phyloP scores from a whole-genome alignment of 2,113 vertebrate species.

The Podocnemis expansa region DNA sequence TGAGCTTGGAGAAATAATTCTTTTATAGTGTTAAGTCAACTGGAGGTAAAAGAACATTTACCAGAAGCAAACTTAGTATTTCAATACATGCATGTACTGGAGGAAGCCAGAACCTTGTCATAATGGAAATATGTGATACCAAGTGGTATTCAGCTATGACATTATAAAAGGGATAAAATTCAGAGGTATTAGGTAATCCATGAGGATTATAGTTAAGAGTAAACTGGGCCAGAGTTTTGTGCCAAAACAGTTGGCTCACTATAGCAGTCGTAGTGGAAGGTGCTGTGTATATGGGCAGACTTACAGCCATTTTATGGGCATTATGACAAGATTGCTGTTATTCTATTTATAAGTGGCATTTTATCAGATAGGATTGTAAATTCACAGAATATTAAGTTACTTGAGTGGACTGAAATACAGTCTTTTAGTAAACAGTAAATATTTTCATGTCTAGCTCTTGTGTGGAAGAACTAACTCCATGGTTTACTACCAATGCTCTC shows the following conservation, averaged over 20 bases:
- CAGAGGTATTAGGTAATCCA: conserved; percentile 24
- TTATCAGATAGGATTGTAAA: conserved; percentile 43
- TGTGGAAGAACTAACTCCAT: background rate
- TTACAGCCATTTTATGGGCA: conserved; percentile 26
- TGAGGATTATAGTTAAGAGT: conserved; percentile 26
- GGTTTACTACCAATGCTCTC: background rate
- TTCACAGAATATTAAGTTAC: background rate
- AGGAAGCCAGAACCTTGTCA: conserved; percentile 2
- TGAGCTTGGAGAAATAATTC: background rate
- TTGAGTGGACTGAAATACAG: conserved; percentile 4
- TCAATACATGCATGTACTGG: background rate
- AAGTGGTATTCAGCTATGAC: background rate
- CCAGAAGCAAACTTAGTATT: background rate
- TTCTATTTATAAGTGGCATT: conserved; percentile 40
- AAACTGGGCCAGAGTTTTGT: conserved; percentile 26
- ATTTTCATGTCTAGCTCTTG: conserved; percentile 4
- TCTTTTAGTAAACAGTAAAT: conserved; percentile 33
- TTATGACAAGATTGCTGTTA: conserved; percentile 30
- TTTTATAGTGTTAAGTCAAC: background rate
- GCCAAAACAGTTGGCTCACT: conserved; percentile 25
- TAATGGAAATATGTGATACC: background rate
- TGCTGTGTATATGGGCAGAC: background rate
- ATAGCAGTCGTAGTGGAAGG: background rate
- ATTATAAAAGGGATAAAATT: conserved; percentile 14
- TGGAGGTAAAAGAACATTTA: background rate